These are phyloP conservation scores for Pollimyrus isidori DNA, from an alignment of 2,113 vertebrate genomes.

Conservation along the genomic window DNA sequence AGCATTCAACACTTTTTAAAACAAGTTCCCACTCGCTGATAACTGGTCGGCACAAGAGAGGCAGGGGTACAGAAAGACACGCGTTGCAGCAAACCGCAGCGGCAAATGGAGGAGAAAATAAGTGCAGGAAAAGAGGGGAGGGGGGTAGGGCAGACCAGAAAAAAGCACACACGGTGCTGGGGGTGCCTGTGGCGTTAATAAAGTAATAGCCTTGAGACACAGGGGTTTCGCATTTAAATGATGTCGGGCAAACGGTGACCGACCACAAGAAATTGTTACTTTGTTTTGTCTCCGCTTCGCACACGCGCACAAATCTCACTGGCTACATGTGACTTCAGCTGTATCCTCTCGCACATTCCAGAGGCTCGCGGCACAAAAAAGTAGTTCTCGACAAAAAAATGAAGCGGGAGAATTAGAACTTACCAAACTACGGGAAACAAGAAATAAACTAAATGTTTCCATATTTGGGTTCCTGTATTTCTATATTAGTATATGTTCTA, in stretches of 20 bases:
- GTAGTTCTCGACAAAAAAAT: slow-evolving; percentile 40
- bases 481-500: not conserved
- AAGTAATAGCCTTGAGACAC: slow-evolving; percentile 21
- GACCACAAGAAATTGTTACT: slow-evolving; percentile 48
- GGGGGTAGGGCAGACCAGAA: slow-evolving; percentile 29
- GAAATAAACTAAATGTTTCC: not conserved
- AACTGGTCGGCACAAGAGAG: slow-evolving; percentile 37
- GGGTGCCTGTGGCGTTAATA: not conserved
- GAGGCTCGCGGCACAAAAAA: slow-evolving; percentile 58
- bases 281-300: slow-evolving; percentile 58
- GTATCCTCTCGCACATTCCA: slow-evolving; percentile 68
- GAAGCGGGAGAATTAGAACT: not conserved
- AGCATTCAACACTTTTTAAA: slow-evolving; percentile 57
- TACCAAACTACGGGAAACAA: slow-evolving; percentile 15
- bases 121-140: slow-evolving; percentile 11
- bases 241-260: slow-evolving; percentile 13
- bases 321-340: slow-evolving; percentile 28
- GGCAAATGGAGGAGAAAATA: slow-evolving; percentile 36
- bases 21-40: slow-evolving; percentile 66
- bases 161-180: not conserved
- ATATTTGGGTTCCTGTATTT: not conserved
- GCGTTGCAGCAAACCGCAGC: slow-evolving; percentile 43
- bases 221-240: not conserved
- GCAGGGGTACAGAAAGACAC: slow-evolving; percentile 30
- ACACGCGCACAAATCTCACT: slow-evolving; percentile 52